Base-by-base conservation (phyloP, 2,888 invertebrate species). In the Chorisops tibialis region DNA sequence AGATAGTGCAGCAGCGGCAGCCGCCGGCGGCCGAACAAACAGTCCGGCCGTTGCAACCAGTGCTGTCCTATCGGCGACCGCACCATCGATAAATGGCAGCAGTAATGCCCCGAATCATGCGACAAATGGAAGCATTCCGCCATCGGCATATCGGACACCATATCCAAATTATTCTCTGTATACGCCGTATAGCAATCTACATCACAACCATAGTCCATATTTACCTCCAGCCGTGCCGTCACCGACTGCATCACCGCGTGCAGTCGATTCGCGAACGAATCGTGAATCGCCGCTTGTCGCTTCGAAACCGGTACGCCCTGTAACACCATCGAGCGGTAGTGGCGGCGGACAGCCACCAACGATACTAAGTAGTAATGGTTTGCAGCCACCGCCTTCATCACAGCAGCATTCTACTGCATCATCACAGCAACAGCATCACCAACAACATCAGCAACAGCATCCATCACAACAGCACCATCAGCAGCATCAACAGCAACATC, bases 121-220 rank as follows among this genome's bases (percentile, higher is more conserved):
- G 37, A 58, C 63, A 68, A 75, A 73, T 60, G 67, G 69, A 51
- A 67, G 62, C 61, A 68, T 78, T 11, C 72, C 77, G 48, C 75
- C 75, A 60, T 70, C 74, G 39, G 72, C 75, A 37, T 78, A 78
- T 65, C 72, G 78, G 47, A 69, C 74, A 61, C 70, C 74, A 37
- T 79, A 78, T 73, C 80, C 83, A 11, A 74, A 74, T 62, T 77
- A 79, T 72, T 80, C 84, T 9, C 81, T 92, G 65, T 92, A 92
- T 73, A 87, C 91, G 12, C 91, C 91, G 0, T 91, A 89, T 72
- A 87, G 88, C 63, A 83, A 86, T 61, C 75, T 87, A 66, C 85
- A 85, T 77, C 85, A 88, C 76, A 87, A 87, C 76, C 87, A 88
- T 77, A 88, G 87, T 71, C 88, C 89, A 43, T 89, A 89, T 70